Evolutionary conservation across 35 echinoderm and acorn worm species (phyloP).

Genomic region (Nesometra sesokonis): DNA sequence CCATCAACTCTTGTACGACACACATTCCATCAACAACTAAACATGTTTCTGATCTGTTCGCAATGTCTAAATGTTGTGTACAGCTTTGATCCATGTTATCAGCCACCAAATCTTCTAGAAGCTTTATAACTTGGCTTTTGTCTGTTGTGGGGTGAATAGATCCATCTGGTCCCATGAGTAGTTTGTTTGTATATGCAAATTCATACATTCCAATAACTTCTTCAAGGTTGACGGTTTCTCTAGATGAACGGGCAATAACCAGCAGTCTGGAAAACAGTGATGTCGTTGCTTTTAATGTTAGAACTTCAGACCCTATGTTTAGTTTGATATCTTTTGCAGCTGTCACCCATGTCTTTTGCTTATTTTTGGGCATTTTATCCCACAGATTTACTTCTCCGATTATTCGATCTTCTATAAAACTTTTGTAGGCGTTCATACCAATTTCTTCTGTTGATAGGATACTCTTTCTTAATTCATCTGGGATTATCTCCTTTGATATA

Average conservation of each 20-base stretch:
- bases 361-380: conserved; percentile 4
- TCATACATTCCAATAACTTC: conserved; percentile 26
- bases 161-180: conserved; percentile 5
- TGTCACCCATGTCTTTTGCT: neutral
- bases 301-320: neutral
- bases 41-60: neutral
- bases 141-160: conserved; percentile 3
- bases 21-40: conserved; percentile 14
- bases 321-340: neutral
- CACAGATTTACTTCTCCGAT: neutral
- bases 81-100: neutral
- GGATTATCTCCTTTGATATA: conserved; percentile 8
- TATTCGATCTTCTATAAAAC: neutral
- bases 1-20: conserved; percentile 7
- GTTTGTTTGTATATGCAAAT: neutral
- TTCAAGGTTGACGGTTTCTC: conserved; percentile 4
- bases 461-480: conserved; percentile 1
- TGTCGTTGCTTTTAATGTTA: neutral
- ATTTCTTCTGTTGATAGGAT: conserved; percentile 3
- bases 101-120: neutral
- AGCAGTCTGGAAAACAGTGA: conserved; percentile 14
- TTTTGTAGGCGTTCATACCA: neutral
- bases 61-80: neutral
- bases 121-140: conserved; percentile 9
- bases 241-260: conserved; percentile 1